phyloP scores from a whole-genome alignment of 2,888 invertebrate species.

The Noctua janthina region DNA sequence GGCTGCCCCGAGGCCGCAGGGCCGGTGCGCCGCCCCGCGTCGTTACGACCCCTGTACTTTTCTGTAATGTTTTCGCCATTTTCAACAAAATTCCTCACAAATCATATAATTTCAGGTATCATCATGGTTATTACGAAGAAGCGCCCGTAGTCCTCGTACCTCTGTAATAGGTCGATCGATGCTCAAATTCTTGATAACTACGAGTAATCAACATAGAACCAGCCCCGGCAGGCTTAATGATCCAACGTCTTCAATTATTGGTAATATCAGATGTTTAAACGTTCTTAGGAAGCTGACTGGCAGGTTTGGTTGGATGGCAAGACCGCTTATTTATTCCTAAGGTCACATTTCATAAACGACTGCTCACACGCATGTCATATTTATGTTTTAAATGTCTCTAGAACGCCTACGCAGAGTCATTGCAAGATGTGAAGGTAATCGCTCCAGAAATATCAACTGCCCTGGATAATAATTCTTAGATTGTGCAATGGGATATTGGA shows the following conservation, averaged over 20 bases:
- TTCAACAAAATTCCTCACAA: conserved; percentile 90
- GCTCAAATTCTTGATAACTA: conserved; percentile 89
- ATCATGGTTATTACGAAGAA: conserved; percentile 90
- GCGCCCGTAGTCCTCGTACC: conserved; percentile 86
- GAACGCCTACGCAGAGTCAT: conserved; percentile 2
- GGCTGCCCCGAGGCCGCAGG: conserved; percentile 81
- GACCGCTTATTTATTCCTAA: conserved; percentile 75
- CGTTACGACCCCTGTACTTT: conserved; percentile 89
- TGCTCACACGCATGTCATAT: conserved; percentile 55
- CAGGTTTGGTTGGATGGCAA: conserved; percentile 72
- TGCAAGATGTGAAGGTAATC: conserved; percentile 20
- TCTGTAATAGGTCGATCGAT: conserved; percentile 86
- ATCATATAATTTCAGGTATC: conserved; percentile 89
- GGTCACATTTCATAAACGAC: conserved; percentile 74
- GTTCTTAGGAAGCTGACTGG: conserved; percentile 87
- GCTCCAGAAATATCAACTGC: conserved; percentile 13
- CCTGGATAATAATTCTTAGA: conserved; percentile 26
- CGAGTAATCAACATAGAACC: conserved; percentile 89
- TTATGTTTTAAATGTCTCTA: conserved; percentile 54
- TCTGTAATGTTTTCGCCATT: conserved; percentile 91
- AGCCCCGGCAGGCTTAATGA: conserved; percentile 86
- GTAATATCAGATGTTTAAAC: conserved; percentile 88
- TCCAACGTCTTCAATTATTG: conserved; percentile 87
- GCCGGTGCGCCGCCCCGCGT: conserved; percentile 80
- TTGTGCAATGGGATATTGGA: conserved; percentile 30